Base-by-base conservation (phyloP, 2,888 invertebrate genomes). In the Leucozona laternaria region DNA sequence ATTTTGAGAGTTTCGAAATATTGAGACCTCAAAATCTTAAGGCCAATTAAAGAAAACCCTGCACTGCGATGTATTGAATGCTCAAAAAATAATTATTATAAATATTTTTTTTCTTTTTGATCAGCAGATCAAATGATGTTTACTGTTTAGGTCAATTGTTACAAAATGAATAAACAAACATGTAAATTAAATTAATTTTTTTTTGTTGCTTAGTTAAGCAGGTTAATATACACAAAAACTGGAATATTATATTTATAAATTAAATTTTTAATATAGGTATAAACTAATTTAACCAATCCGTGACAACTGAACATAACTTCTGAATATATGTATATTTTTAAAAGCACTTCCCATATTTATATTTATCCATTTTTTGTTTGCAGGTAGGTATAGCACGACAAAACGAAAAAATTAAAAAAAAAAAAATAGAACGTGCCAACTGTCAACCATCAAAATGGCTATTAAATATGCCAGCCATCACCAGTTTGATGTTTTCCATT, bases 361-460 rank as follows among this genome's bases (percentile, higher is more conserved):
- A 31, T 17, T 7, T 53, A 28, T 20, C 15, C 6, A 22, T 22
- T 6, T 13, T 4, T 22, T 22, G 1, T 5, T 25, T 53, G 15
- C 2, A 13, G 1, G 28, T 4, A 55, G 55, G 55, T 31, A 55
- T 31, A 31, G 10, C 31, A 28, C 55, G 55, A 55, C 17, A 57
- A 37, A 15, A 2, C 17, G 7, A 58, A 0, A n/a, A n/a, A n/a
- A n/a, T n/a, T n/a, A n/a, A n/a, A 22, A 37, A 11, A 58, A 17
- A 10, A 22, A 37, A 43, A 45, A 64, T 11, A 64, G 64, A 64
- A 64, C 45, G 64, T 64, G 64, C 64, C 45, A 64, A 45, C 45
- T 66, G 66, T 66, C 66, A 66, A 48, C 66, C 34, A 66, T 48
- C 66, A 20, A 66, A 66, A 66, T 34, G 43, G 15, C 62, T 62